These are phyloP conservation scores for Drymonia ruficornis DNA, from an alignment of 2,888 invertebrate species.

Conservation along the genomic window DNA sequence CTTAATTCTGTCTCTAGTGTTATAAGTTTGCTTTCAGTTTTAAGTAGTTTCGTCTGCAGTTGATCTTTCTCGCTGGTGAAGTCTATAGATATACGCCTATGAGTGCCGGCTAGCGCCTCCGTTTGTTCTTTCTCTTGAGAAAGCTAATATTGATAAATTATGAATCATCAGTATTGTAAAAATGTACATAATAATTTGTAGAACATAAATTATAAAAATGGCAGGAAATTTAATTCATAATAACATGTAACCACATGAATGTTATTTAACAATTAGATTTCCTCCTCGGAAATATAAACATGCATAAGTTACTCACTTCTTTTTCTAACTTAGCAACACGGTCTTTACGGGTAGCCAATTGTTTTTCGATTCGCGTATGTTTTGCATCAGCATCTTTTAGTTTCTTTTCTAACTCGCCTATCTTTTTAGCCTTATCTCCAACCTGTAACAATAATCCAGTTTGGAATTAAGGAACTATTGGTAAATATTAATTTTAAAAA, in stretches of 20 bases:
- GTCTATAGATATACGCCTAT: slow-evolving; percentile 73
- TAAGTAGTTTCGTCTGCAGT: slow-evolving; percentile 72
- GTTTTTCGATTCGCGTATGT: slow-evolving; percentile 84
- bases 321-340: slow-evolving; percentile 85
- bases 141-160: slow-evolving; percentile 63
- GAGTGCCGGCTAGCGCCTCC: slow-evolving; percentile 63
- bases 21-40: slow-evolving; percentile 76
- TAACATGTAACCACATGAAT: no score
- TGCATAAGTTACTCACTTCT: slow-evolving; percentile 76
- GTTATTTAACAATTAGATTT: slow-evolving; percentile 2
- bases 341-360: slow-evolving; percentile 82
- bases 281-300: slow-evolving; percentile 6
- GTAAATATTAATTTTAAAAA: not conserved
- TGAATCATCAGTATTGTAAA: slow-evolving; percentile 22
- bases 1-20: slow-evolving; percentile 79
- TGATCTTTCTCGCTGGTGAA: slow-evolving; percentile 77
- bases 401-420: slow-evolving; percentile 87
- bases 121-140: slow-evolving; percentile 78
- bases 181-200: slow-evolving; percentile 11
- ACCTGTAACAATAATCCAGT: slow-evolving; percentile 67
- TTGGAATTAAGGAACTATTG: not conserved
- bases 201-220: no score
- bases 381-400: slow-evolving; percentile 88
- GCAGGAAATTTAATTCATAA: no score
- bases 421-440: slow-evolving; percentile 86